Conservation (phyloP, 2,113 vertebrate genomes). For the Osmerus eperlanus region DNA sequence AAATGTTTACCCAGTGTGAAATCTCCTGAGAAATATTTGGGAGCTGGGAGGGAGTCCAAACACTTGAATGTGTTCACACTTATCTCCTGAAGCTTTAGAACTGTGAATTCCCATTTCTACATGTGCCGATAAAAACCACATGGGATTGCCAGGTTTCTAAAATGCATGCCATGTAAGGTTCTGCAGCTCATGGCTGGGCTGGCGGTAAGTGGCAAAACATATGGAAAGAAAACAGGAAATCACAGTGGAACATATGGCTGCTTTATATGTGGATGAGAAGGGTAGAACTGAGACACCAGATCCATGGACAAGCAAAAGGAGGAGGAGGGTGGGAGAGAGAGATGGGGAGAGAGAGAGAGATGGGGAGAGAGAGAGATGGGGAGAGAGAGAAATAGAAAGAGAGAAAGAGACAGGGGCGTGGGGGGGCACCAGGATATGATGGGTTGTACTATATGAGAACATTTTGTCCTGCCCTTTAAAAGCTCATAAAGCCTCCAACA, state of each 20-base stretch:
- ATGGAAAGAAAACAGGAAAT: constrained; percentile 36
- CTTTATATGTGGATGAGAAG: constrained; percentile 3
- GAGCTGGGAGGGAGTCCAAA: neutral
- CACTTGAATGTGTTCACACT: neutral
- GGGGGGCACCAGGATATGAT: neutral
- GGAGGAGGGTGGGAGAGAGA: neutral
- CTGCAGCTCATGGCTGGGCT: constrained; percentile 14
- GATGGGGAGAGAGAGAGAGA: neutral
- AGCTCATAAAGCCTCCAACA: too few relatives aligned
- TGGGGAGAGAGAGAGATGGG: constrained; percentile 1
- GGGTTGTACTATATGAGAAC: neutral
- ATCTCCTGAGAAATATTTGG: constrained; percentile 36
- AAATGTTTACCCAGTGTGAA: constrained; percentile 44
- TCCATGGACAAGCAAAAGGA: neutral
- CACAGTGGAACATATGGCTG: constrained; percentile 19
- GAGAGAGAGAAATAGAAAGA: neutral
- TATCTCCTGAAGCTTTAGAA: constrained; percentile 19
- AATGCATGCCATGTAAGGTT: constrained; percentile 21
- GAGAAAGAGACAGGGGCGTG: neutral
- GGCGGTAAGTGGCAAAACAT: constrained; percentile 22
- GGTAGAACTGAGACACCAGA: constrained; percentile 5
- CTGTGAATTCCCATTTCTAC: neutral
- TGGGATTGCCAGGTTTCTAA: constrained; percentile 36
- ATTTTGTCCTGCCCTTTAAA: neutral
- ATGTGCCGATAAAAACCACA: neutral